phyloP scores from a whole-genome alignment of 2,797 vertebrate species.

The Anguilla megastoma region DNA sequence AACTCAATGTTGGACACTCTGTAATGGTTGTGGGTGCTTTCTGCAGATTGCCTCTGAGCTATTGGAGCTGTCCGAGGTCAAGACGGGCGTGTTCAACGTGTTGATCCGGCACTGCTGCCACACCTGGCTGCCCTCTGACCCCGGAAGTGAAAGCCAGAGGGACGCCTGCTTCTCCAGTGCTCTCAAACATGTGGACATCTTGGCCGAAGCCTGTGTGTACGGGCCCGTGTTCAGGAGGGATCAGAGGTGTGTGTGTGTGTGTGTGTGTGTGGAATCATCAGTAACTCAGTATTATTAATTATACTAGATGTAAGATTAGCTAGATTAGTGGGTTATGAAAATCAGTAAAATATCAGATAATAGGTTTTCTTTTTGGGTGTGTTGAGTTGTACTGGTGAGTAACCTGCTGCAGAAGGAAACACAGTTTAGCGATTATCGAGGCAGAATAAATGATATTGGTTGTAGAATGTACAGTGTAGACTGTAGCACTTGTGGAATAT shows the following conservation, averaged over 20 bases:
- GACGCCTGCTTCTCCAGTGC: slow-evolving; percentile 68
- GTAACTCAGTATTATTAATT: background rate
- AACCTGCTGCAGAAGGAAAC: background rate
- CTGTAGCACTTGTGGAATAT: background rate
- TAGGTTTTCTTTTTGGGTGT: too few species aligned
- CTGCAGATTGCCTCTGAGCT: slow-evolving; percentile 80
- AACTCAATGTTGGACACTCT: background rate
- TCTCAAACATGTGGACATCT: slow-evolving; percentile 75
- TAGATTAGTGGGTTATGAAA: too few species aligned
- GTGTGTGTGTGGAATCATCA: background rate
- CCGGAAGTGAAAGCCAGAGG: slow-evolving; percentile 38
- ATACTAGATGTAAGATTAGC: background rate
- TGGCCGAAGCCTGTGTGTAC: slow-evolving; percentile 85
- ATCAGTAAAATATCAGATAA: background rate
- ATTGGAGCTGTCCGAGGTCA: slow-evolving; percentile 83
- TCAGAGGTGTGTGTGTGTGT: slow-evolving; percentile 75
- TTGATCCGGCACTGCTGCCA: slow-evolving; percentile 84
- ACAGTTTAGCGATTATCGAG: background rate
- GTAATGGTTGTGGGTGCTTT: slow-evolving; percentile 35
- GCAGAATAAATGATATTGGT: background rate
- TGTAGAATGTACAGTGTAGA: background rate
- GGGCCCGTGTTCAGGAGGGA: slow-evolving; percentile 90
- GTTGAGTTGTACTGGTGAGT: too few species aligned
- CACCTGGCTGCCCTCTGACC: slow-evolving; percentile 74
- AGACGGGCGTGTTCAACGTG: slow-evolving; percentile 85